Conservation (phyloP, 2,797 vertebrate genomes). For the Avahi laniger region DNA sequence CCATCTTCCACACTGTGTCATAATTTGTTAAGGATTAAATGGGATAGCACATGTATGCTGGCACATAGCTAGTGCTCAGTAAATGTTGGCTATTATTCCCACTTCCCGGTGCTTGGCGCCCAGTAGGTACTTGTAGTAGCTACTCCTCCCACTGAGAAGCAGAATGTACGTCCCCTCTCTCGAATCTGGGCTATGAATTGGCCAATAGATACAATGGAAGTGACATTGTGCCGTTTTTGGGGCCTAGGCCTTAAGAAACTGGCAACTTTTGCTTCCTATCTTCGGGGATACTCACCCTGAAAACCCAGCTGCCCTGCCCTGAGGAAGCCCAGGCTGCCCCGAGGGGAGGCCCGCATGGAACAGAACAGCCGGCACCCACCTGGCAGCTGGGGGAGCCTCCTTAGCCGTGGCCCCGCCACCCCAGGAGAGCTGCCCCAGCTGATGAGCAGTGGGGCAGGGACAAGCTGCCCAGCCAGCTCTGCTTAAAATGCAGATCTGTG, state of each 20-base stretch:
- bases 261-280: neutral
- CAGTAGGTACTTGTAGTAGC: neutral
- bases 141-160: neutral
- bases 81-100: neutral
- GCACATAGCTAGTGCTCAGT: neutral
- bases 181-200: neutral
- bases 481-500: neutral
- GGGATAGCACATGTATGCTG: neutral
- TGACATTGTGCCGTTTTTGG: too few relatives aligned
- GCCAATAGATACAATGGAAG: fast-evolving
- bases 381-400: fast-evolving
- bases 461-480: fast-evolving
- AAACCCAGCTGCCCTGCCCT: neutral
- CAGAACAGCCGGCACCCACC: fast-evolving
- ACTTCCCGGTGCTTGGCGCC: neutral
- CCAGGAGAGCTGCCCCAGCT: neutral
- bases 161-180: neutral
- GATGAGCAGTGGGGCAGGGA: neutral
- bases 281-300: neutral
- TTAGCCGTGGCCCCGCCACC: fast-evolving
- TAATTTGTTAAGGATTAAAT: neutral
- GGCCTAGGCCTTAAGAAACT: neutral
- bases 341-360: fast-evolving
- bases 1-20: neutral
- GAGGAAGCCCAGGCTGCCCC: neutral